phyloP scores from a whole-genome alignment of 2,888 invertebrate species.

The Mythimna lalbum region DNA sequence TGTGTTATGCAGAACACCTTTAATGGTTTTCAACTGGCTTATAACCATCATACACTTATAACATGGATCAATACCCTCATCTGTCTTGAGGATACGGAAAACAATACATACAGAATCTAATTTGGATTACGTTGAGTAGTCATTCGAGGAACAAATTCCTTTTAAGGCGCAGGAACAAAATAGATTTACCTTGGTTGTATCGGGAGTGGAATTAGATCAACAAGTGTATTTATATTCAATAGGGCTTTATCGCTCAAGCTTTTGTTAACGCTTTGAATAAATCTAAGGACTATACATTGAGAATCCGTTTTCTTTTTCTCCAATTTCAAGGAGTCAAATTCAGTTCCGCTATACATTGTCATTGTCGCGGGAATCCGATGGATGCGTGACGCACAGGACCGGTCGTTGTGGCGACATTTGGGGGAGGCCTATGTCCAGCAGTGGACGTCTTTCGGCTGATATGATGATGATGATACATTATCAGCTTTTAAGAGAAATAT shows the following conservation, averaged over 20 bases:
- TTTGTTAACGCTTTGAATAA: not conserved
- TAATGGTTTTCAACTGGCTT: not conserved
- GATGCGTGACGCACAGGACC: too few relatives aligned
- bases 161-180: slow-evolving; percentile 30
- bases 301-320: not conserved
- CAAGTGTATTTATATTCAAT: slow-evolving; percentile 10
- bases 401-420: too few relatives aligned
- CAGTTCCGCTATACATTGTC: too few relatives aligned
- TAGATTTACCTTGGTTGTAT: slow-evolving; percentile 31
- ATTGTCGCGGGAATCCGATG: too few relatives aligned
- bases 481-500: too few relatives aligned
- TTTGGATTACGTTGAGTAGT: slow-evolving; percentile 37
- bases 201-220: slow-evolving; percentile 27
- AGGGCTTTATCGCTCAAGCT: not conserved
- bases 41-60: slow-evolving; percentile 2
- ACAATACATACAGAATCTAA: slow-evolving; percentile 54
- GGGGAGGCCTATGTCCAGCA: too few relatives aligned
- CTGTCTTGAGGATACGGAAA: slow-evolving; percentile 27
- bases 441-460: too few relatives aligned
- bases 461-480: too few relatives aligned
- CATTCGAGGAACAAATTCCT: slow-evolving; percentile 25
- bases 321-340: too few relatives aligned
- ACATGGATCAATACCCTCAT: slow-evolving; percentile 9
- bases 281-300: not conserved
- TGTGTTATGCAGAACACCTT: not conserved